Base-by-base conservation (phyloP, 2,797 vertebrate species). In the Siniperca scherzeri region DNA sequence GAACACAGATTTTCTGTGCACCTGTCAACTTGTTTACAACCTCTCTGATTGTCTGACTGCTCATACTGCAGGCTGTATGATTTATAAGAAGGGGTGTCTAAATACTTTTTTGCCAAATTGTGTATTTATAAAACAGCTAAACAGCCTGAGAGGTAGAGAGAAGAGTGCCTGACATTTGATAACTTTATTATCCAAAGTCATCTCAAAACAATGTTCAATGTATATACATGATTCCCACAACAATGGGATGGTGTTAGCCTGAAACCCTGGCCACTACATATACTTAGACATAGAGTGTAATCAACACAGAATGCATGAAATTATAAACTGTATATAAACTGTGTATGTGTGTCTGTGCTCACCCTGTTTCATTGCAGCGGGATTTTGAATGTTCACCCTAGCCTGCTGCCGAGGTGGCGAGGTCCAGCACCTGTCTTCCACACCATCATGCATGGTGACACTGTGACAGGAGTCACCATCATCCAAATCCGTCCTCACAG, bases 401-500 rank as follows among this genome's bases (percentile, higher is more conserved):
- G 98, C 92, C 96, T 96, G 72, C 96, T 99, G 61, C 98, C 98
- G 0, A 93, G 98, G 21, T 99, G 98, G 98, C 94, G 98, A 61
- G 98, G 98, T 3, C 96, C 98, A 5, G 98, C 98, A 0, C 98
- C 98, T 0, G 89, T 99, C 68, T 92, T 97, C 85, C 98, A 99
- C 87, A 97, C 98, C 0, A 93, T 99, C 53, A 92, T 99, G 44
- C 94, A 97, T 0, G 98, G 98, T 4, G 98, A 99, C 82, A 55
- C 84, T 2, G 79, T 97, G 81, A 96, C 98, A 0, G 98, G 97
- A 42, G 98, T 99, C 76, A 97, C 97, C 12, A 84, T 99, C 90
- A 99, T 99, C 94, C 98, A 99, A 92, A 98, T 99, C 61, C 96
- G 92, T 81, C 97, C 98, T 55, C 95, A 96, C 91, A 98, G 96